phyloP scores from a whole-genome alignment of 2,888 invertebrate species.

The Nasonia oneida region DNA sequence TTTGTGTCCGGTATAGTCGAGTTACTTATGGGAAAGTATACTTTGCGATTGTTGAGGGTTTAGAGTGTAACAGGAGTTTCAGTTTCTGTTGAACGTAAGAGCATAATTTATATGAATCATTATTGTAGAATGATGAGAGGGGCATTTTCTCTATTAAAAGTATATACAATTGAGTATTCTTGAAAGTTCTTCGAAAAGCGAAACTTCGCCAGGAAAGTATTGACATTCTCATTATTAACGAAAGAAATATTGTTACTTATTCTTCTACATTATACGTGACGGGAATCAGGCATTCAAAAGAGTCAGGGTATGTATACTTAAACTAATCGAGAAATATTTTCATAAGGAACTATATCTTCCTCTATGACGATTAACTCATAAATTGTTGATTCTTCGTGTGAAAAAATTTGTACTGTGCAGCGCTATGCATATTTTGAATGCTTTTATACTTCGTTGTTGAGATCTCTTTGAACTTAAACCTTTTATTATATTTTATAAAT shows the following conservation, averaged over 20 bases:
- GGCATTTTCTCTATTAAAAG: slow-evolving; percentile 7
- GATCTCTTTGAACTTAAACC: slow-evolving; percentile 54
- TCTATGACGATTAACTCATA: slow-evolving; percentile 19
- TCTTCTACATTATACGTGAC: neutral
- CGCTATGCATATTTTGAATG: slow-evolving; percentile 22
- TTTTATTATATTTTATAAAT: slow-evolving; percentile 30
- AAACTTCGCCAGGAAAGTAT: slow-evolving; percentile 13
- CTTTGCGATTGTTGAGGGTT: slow-evolving; percentile 31
- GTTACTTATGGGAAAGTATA: neutral
- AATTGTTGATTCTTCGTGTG: slow-evolving; percentile 34
- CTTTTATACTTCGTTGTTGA: slow-evolving; percentile 34
- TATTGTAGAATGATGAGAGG: neutral
- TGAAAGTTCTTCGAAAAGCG: neutral
- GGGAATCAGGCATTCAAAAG: slow-evolving; percentile 17
- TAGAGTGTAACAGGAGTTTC: slow-evolving; percentile 13
- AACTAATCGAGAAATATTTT: slow-evolving; percentile 28
- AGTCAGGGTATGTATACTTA: slow-evolving; percentile 27
- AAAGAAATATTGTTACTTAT: slow-evolving; percentile 17
- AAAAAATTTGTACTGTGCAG: slow-evolving; percentile 24
- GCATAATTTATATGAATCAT: slow-evolving; percentile 32
- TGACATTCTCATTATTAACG: neutral
- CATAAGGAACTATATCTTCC: slow-evolving; percentile 5
- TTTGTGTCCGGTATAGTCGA: neutral
- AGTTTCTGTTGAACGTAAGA: slow-evolving; percentile 24
- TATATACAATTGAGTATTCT: neutral